Conservation (phyloP, 2,113 vertebrate species). For the Phyllostomus discolor region DNA sequence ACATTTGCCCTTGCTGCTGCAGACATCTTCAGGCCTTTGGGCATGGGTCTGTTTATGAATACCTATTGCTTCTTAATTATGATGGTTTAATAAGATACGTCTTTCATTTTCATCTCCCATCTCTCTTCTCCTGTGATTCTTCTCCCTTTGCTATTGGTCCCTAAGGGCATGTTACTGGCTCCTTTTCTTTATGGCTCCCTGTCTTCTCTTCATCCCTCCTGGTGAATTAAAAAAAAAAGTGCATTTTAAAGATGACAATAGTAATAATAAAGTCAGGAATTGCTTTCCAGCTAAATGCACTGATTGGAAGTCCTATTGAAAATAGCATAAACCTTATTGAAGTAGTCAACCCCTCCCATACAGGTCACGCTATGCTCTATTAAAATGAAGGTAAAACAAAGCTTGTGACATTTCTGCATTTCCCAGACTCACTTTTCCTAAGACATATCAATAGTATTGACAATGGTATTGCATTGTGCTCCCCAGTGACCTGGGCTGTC, state of each 20-base stretch:
- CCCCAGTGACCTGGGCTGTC: constrained; percentile 48
- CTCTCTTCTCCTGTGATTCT: constrained; percentile 56
- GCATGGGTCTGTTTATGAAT: constrained; percentile 64
- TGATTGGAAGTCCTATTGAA: constrained; percentile 68
- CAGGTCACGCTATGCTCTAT: constrained; percentile 59
- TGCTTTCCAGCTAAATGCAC: constrained; percentile 72
- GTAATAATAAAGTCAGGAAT: constrained; percentile 70
- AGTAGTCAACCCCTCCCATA: constrained; percentile 64
- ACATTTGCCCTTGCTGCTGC: constrained; percentile 40
- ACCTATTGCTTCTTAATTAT: constrained; percentile 73
- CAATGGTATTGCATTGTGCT: constrained; percentile 52
- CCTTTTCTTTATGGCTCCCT: constrained; percentile 61
- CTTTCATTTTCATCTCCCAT: constrained; percentile 67
- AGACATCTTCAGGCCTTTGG: constrained; percentile 48
- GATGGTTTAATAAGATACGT: constrained; percentile 69
- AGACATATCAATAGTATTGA: constrained; percentile 72
- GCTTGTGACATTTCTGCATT: constrained; percentile 68
- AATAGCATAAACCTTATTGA: constrained; percentile 72
- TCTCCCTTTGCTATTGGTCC: constrained; percentile 62
- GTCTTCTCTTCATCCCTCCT: constrained; percentile 60
- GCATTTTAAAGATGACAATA: constrained; percentile 69
- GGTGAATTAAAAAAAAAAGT: constrained; percentile 72
- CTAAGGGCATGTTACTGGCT: constrained; percentile 64
- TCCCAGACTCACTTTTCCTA: constrained; percentile 68
- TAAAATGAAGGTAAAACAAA: constrained; percentile 71